A percentile compares a stretch with the other conserved stretches of the same genome.
Conservation (phyloP, 2,888 invertebrate genomes). For the Plagiodera versicolora region DNA sequence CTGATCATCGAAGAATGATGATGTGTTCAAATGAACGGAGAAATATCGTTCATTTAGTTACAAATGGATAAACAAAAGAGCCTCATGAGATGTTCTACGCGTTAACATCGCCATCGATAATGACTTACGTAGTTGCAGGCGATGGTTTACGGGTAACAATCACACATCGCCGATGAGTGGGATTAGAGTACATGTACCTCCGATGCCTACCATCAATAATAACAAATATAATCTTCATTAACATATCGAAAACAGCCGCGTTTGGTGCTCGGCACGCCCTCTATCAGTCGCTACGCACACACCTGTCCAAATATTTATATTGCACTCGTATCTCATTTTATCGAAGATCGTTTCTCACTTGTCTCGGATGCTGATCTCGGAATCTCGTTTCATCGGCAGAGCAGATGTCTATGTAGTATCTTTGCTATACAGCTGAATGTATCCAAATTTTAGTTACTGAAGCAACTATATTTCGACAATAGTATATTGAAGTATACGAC, state of each 20-base stretch:
- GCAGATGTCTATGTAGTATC: too few relatives aligned
- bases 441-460: too few relatives aligned
- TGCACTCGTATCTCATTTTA: background rate
- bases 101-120: constrained; percentile 27
- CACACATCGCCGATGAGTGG: constrained; percentile 45
- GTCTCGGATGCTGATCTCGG: too few relatives aligned
- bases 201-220: constrained; percentile 53
- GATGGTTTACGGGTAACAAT: constrained; percentile 42
- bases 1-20: too few relatives aligned
- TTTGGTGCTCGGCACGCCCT: constrained; percentile 19
- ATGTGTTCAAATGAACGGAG: background rate
- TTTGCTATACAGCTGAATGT: too few relatives aligned
- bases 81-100: background rate
- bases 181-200: constrained; percentile 51
- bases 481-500: too few relatives aligned
- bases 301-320: constrained; percentile 40
- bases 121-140: constrained; percentile 45
- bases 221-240: constrained; percentile 47
- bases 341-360: background rate
- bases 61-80: background rate
- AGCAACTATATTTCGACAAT: too few relatives aligned
- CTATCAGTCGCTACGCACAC: constrained; percentile 19
- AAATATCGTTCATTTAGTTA: background rate
- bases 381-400: too few relatives aligned
- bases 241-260: constrained; percentile 37